phyloP scores from a whole-genome alignment of 2,113 vertebrate genomes.

The Microcebus lehilahytsara region DNA sequence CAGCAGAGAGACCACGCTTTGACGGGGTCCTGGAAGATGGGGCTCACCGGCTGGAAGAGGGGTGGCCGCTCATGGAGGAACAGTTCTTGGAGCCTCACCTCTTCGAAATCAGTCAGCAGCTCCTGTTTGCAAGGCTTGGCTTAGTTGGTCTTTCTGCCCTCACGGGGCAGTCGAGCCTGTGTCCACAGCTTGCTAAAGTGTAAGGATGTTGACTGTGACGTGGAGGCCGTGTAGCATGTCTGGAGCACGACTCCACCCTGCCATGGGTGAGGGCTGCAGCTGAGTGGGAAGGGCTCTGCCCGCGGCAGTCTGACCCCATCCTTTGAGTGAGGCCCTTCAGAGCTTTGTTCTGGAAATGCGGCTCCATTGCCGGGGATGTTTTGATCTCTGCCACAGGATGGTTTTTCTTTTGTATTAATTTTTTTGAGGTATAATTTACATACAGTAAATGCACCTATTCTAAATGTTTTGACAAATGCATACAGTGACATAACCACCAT shows the following conservation, averaged over 20 bases:
- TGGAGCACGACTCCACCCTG: not conserved
- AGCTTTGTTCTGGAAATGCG: not conserved
- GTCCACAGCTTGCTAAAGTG: not conserved
- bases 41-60: not conserved
- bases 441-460: not conserved
- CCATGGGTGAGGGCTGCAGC: too few relatives aligned
- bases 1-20: not conserved
- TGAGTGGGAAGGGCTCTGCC: not conserved
- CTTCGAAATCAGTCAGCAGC: not conserved
- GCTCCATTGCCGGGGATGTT: not conserved
- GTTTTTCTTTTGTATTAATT: not conserved
- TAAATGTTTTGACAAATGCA: not conserved
- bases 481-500: not conserved
- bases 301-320: not conserved
- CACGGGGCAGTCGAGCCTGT: not conserved
- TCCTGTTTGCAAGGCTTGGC: not conserved
- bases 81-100: not conserved
- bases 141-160: not conserved
- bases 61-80: too few relatives aligned
- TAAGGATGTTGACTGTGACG: not conserved
- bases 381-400: not conserved
- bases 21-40: not conserved
- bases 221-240: not conserved
- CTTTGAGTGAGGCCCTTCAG: not conserved
- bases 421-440: not conserved